Base-by-base conservation (phyloP, 2,113 vertebrate genomes). In the Emberiza fucata region DNA sequence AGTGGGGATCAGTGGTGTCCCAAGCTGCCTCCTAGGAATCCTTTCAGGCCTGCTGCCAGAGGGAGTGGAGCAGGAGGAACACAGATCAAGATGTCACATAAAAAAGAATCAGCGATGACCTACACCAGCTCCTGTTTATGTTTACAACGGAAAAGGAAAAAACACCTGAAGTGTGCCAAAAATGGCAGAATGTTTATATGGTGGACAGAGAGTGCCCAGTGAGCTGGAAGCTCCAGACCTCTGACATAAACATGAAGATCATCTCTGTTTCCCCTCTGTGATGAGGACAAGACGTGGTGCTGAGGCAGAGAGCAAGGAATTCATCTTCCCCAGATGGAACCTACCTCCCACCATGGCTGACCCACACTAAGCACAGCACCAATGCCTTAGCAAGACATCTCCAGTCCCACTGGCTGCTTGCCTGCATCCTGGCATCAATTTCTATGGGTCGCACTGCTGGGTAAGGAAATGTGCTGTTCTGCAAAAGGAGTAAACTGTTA, bases 251-350 rank as follows among this genome's bases (percentile, higher is more conserved):
- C 78, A 72, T 0, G 1, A n/a, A 44, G 18, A 40, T 72, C 15
- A 1, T 70, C 37, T 15, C 8, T 2, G 0, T 76, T 86, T 90
- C 51, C 25, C 20, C 0, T 0, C 69, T 0, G 0, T 57, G 66
- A 77, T n/a, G 31, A 72, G 45, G 75, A 82, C 8, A 6, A 90
- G 66, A 47, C 25, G 31, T 65, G 53, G 22, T 60, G 59, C 28
- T 7, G 61, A 47, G 63, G 27, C 19, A 15, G 18, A 51, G 37
- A 82, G 33, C 35, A 91, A 70, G 70, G 78, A 63, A 23, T 87
- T 85, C 0, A 5, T 59, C 35, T 70, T 81, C 33, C 28, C 28
- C 1, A 0, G 12, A 29, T 8, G 15, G 44, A 64, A 51, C 15
- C 31, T 14, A 4, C 60, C 8, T 53, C n/a, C 45, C 8, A 5